phyloP scores from a whole-genome alignment of 2,888 invertebrate genomes.

The Anarsia innoxiella region DNA sequence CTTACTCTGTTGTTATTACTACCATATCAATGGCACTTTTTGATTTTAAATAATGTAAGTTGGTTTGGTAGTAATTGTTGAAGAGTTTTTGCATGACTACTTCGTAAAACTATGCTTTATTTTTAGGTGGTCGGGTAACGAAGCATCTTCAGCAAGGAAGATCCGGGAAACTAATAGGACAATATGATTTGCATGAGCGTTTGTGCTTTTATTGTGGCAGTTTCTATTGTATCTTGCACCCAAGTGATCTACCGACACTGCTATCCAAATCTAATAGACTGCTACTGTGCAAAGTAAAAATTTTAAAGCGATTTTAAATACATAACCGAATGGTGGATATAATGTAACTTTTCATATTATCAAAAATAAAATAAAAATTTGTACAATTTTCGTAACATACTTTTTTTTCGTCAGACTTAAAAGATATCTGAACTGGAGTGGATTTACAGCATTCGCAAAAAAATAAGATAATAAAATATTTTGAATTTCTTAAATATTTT shows the following conservation, averaged over 20 bases:
- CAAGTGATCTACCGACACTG: conserved; percentile 23
- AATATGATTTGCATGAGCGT: conserved; percentile 44
- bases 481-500: too few species aligned
- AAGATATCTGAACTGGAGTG: too few species aligned
- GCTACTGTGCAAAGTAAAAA: conserved; percentile 25
- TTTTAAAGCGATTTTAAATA: neutral
- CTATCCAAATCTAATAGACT: conserved; percentile 20
- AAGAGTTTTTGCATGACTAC: conserved; percentile 29
- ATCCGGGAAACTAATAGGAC: conserved; percentile 8
- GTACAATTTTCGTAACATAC: too few species aligned
- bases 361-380: too few species aligned
- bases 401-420: too few species aligned
- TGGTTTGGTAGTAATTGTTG: conserved; percentile 48
- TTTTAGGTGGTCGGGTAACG: conserved; percentile 30
- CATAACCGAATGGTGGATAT: conserved; percentile 33
- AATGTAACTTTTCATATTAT: too few species aligned
- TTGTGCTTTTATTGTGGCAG: conserved; percentile 32
- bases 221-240: conserved; percentile 31
- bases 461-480: too few species aligned
- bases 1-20: conserved; percentile 24
- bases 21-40: conserved; percentile 16
- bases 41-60: too few species aligned
- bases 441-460: too few species aligned
- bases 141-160: conserved; percentile 20
- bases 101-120: conserved; percentile 51